Base-by-base conservation (phyloP, 2,797 vertebrate species). In the Myotis daubentonii region DNA sequence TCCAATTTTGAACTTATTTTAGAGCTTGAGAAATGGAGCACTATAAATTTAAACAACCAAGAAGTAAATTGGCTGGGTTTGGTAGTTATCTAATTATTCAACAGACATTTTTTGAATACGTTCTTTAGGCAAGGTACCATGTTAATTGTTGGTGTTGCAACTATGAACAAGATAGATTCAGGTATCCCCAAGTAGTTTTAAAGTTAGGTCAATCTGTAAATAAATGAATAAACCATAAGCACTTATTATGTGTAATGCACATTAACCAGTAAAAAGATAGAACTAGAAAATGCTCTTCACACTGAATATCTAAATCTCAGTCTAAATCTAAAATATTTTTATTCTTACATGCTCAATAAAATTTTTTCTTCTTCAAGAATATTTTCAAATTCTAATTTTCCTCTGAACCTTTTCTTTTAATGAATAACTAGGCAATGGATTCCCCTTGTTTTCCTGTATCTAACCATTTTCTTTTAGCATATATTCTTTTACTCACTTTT, bases 1-100 rank as follows among this genome's bases (percentile, higher is more conserved):
- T 82, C 83, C 17, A 85, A 65, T 82, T 80, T 94, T 62, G 5
- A 94, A 62, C 28, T 87, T 87, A 84, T 82, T 82, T 76, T 76
- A 87, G 68, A 90, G 19, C 87, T 90, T 86, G 49, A 11, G 57
- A 88, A 82, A 72, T 49, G 60, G 57, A 89, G 15, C 84, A 70
- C 22, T 49, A 49, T 8, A 92, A 25, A 28, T 1, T 92, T 82
- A 81, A 87, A 65, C 72, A 74, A 57, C 41, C 38, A 25, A 92
- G 13, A 81, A 25, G 20, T 49, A 89, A 68, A 74, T 33, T 66
- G 11, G 55, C 28, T 33, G 8, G 41, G 2, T 38, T 88, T 55
- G 30, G 10, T 74, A 62, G 23, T 72, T 66, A 88, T 53, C 3
- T 7, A 82, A 72, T 62, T 47, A 74, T 62, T 80, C 33, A 80